phyloP scores from a whole-genome alignment of 2,113 vertebrate species.

The Arvicanthis niloticus region DNA sequence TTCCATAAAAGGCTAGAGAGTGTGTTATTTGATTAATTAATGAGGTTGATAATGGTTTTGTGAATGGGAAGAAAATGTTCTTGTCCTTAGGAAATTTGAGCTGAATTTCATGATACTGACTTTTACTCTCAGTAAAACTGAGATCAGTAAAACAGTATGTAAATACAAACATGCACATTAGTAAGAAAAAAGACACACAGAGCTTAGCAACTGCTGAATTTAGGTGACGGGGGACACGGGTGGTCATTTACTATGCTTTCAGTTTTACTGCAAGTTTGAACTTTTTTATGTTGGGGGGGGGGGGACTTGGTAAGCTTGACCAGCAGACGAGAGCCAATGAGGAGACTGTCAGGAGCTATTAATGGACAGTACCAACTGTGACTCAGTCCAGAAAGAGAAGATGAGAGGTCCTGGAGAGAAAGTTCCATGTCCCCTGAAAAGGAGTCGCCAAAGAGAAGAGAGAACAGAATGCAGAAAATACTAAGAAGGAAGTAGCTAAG shows the following conservation, averaged over 20 bases:
- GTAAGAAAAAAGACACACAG: neutral
- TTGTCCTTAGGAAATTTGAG: neutral
- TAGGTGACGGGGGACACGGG: neutral
- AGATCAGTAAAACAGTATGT: neutral
- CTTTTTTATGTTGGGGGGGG: neutral
- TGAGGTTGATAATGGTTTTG: neutral
- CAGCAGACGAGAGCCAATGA: neutral
- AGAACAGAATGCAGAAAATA: neutral
- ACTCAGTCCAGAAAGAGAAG: neutral
- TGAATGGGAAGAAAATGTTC: neutral
- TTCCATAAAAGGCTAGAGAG: neutral
- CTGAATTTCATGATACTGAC: neutral
- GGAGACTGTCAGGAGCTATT: neutral
- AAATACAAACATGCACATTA: neutral
- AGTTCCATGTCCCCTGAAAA: neutral
- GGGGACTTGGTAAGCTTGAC: neutral
- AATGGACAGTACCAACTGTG: neutral
- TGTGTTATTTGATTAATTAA: neutral
- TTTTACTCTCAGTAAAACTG: constrained; percentile 21
- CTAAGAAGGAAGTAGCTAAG: neutral
- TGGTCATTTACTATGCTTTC: neutral
- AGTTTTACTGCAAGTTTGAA: neutral
- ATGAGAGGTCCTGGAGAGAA: neutral
- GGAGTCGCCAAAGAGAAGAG: neutral
- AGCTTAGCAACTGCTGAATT: neutral